Evolutionary conservation across 2,888 invertebrate species (phyloP).

Genomic region (Drosophila differens): DNA sequence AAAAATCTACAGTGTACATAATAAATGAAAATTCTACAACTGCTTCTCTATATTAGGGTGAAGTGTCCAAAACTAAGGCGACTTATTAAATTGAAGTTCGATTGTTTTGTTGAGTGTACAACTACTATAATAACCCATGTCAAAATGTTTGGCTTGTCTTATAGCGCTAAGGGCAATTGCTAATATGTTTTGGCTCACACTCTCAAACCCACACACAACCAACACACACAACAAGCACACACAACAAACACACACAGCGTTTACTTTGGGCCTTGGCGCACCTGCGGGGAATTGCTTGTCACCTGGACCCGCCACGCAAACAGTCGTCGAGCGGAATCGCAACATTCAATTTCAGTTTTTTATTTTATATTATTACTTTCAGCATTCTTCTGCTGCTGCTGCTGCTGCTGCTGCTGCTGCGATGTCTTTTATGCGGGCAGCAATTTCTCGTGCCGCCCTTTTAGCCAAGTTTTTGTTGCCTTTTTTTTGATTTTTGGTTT

Average conservation of each 20-base stretch:
- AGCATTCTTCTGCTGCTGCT: neutral
- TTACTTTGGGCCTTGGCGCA: constrained; percentile 40
- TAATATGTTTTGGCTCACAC: constrained; percentile 56
- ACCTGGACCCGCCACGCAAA: constrained; percentile 63
- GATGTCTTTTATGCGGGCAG: constrained; percentile 64
- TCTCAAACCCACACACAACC: neutral
- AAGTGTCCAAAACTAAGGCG: neutral
- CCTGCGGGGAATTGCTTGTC: constrained; percentile 77
- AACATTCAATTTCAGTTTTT: constrained; percentile 73
- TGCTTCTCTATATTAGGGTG: neutral
- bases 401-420: constrained; percentile 7
- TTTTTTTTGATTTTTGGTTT: neutral
- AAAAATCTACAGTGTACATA: neutral
- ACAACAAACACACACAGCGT: constrained; percentile 19
- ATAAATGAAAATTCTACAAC: neutral
- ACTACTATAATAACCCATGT: constrained; percentile 57
- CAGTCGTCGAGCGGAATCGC: constrained; percentile 38
- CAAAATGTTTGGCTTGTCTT: constrained; percentile 72
- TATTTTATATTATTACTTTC: constrained; percentile 40
- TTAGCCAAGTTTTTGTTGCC: constrained; percentile 8
- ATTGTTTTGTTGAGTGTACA: neutral
- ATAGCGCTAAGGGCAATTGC: constrained; percentile 74
- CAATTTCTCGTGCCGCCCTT: constrained; percentile 62
- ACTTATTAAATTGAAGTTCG: neutral
- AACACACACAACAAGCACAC: too few relatives aligned